Base-by-base conservation (phyloP, 2,797 vertebrate genomes). In the Myiothlypis chrysogaster region DNA sequence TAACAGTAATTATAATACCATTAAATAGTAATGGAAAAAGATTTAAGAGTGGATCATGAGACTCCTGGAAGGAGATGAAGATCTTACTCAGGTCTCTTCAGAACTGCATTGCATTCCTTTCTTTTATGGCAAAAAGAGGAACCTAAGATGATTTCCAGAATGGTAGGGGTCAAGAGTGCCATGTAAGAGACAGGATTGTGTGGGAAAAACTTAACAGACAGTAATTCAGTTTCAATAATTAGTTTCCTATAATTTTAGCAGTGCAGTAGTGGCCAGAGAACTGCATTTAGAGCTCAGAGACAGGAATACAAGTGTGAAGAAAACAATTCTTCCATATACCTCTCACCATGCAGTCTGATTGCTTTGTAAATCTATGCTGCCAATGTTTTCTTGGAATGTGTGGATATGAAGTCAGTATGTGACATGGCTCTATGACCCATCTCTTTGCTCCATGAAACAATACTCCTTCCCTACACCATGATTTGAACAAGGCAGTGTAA, bases 1-100 rank as follows among this genome's bases (percentile, higher is more conserved):
- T 89, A 77, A 61, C 32, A 61, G 90, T 87, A 95, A 96, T 96
- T 95, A 96, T 85, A 80, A 82, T 73, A 39, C 60, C 70, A 94
- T 96, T 95, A 96, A 94, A 88, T 64, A 88, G 63, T 91, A 94
- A 94, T 87, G 68, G 77, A 39, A 83, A 73, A 87, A 93, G 65
- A 89, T 89, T 88, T 87, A 71, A 71, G 95, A 91, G 73, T 77
- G 71, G 89, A 90, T 94, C 66, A 71, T 60, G 59, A 90, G 59
- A 60, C 80, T 89, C 23, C 28, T 94, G 50, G 24, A 95, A 94
- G 80, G 24, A 88, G 70, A 79, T 44, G 1, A 84, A 95, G 93
- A 52, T 77, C 52, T 79, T 77, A 41, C 19, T 80, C 8, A 1
- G 25, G 86, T 78, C 82, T 80, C 41, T 79, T 86, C 27, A 6